These are phyloP conservation scores for Caenorhabditis remanei DNA, from an alignment of 1,140 invertebrate species.

Conservation along the genomic window DNA sequence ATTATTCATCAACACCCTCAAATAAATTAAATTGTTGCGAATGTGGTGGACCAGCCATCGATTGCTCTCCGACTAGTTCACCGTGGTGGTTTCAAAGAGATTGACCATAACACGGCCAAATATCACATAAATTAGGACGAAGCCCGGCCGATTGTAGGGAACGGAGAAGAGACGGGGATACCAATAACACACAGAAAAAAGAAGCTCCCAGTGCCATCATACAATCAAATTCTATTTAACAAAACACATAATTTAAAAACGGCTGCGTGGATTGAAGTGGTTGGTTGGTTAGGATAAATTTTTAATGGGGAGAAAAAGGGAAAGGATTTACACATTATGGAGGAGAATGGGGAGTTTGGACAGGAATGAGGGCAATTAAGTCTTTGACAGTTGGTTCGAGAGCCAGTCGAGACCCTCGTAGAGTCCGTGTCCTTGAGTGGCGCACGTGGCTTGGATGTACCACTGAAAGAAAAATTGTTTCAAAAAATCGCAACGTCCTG, in stretches of 20 bases:
- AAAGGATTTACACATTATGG: constrained; percentile 52
- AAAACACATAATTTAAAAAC: constrained; percentile 52
- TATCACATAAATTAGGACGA: constrained; percentile 53
- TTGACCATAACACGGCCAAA: constrained; percentile 48
- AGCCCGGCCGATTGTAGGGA: constrained; percentile 44
- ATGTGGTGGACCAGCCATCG: constrained; percentile 44
- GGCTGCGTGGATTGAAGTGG: constrained; percentile 42
- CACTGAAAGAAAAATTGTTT: constrained; percentile 81
- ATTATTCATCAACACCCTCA: constrained; percentile 50
- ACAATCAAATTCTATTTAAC: constrained; percentile 51
- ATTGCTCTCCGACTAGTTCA: constrained; percentile 51
- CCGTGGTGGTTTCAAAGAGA: constrained; percentile 35
- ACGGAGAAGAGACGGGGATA: constrained; percentile 20
- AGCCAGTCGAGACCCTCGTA: constrained; percentile 99
- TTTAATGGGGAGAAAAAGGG: background rate
- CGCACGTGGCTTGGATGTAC: constrained; percentile 98
- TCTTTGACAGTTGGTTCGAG: constrained; percentile 85
- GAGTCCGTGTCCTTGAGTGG: constrained; percentile 94
- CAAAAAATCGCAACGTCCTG: background rate
- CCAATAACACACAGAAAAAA: constrained; percentile 39
- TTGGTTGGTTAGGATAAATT: constrained; percentile 11
- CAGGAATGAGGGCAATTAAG: constrained; percentile 60
- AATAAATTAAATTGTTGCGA: constrained; percentile 52
- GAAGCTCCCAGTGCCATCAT: constrained; percentile 32
- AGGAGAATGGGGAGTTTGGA: constrained; percentile 24